These are phyloP conservation scores for Cartodere bifasciata DNA, from an alignment of 2,888 invertebrate species.

Conservation along the genomic window DNA sequence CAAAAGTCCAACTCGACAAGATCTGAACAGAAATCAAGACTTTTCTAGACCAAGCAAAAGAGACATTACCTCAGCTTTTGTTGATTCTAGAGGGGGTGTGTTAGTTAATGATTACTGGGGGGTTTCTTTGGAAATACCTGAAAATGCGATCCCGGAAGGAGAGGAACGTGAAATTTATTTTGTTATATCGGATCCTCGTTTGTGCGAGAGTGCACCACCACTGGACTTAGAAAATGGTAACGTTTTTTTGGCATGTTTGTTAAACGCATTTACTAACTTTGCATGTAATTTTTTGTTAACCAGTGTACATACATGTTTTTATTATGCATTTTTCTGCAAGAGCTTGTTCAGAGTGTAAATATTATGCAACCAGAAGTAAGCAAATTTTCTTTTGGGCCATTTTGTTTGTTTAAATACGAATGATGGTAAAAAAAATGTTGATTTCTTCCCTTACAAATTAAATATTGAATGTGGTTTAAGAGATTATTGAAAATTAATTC, in stretches of 20 bases:
- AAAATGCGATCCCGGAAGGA: constrained; percentile 73
- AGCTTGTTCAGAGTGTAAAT: too few relatives aligned
- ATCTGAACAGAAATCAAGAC: constrained; percentile 36
- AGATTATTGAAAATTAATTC: too few relatives aligned
- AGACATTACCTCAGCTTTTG: constrained; percentile 40
- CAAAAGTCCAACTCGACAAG: constrained; percentile 6
- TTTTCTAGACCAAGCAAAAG: constrained; percentile 28
- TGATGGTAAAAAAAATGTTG: too few relatives aligned
- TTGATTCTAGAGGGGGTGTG: constrained; percentile 68
- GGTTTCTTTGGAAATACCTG: constrained; percentile 78
- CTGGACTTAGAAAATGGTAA: constrained; percentile 84
- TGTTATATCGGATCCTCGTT: constrained; percentile 71
- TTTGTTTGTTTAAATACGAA: too few relatives aligned
- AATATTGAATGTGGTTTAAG: too few relatives aligned
- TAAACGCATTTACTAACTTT: too few relatives aligned
- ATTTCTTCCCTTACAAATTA: too few relatives aligned
- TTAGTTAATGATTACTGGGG: constrained; percentile 82
- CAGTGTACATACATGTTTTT: too few relatives aligned
- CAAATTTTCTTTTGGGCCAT: too few relatives aligned
- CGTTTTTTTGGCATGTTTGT: constrained; percentile 6
- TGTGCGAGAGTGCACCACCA: constrained; percentile 62
- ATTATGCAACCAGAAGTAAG: too few relatives aligned
- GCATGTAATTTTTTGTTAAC: too few relatives aligned
- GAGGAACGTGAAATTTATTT: constrained; percentile 87
- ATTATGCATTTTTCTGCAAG: too few relatives aligned